A percentile compares a stretch with the other conserved stretches of the same genome.
Conservation (phyloP, 1,140 invertebrate species). For the Anoplolepis gracilipes region DNA sequence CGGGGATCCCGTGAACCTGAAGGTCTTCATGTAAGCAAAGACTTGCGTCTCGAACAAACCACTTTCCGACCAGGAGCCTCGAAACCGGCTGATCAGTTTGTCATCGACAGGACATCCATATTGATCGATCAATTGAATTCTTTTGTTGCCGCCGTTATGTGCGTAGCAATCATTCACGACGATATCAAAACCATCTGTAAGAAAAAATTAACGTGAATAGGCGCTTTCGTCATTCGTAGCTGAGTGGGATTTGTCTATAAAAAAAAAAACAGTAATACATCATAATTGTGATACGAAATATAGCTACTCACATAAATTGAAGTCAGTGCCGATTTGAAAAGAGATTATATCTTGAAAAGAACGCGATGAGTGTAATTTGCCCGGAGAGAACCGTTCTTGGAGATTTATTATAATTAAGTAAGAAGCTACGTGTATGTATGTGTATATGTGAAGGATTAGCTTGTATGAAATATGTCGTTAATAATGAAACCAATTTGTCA, state of each 20-base stretch:
- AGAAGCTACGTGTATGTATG: not conserved
- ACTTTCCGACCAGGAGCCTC: conserved; percentile 96
- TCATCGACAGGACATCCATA: conserved; percentile 98
- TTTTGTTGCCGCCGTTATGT: conserved; percentile 96
- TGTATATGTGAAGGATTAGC: conserved; percentile 6
- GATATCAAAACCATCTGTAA: conserved; percentile 96
- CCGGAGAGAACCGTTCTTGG: not conserved
- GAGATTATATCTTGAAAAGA: not conserved
- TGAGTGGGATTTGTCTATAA: not conserved
- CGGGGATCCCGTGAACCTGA: conserved; percentile 96
- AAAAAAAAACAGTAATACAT: not conserved
- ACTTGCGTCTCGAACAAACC: conserved; percentile 97
- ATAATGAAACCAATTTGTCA: conserved; percentile 42
- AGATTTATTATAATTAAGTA: conserved; percentile 41
- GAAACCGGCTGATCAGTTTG: conserved; percentile 96
- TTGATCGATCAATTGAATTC: conserved; percentile 96
- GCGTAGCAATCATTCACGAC: conserved; percentile 98
- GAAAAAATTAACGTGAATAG: conserved; percentile 4
- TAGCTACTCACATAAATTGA: not conserved
- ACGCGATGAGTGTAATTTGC: not conserved
- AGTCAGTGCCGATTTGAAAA: not conserved
- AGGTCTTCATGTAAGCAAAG: conserved; percentile 98
- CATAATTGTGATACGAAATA: not conserved
- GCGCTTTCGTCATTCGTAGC: conserved; percentile 58
- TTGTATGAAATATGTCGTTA: conserved; percentile 11